Evolutionary conservation across 2,113 vertebrate species (phyloP), one percentile per base, ranked within the genome.

Genomic region (Halichoerus grypus): DNA sequence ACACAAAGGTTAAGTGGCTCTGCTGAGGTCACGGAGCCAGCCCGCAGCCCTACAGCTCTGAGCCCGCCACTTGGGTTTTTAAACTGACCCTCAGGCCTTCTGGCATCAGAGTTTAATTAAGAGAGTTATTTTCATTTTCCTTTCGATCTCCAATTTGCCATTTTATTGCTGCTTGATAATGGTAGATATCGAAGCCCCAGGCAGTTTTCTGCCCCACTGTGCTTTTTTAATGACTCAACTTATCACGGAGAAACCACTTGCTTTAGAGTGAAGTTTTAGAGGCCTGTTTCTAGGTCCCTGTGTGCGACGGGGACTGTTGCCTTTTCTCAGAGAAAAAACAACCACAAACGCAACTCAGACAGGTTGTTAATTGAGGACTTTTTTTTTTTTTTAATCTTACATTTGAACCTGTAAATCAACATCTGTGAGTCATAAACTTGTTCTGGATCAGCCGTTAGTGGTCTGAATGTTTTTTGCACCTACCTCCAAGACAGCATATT

Each of bases 371-470:
- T 98, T 55, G 92, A 96, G 96, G 82, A 65, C 87, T 90, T 80
- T 61, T 79, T 79, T 90, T 80, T 67, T 39, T 87, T 71, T 46
- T 13, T 26, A 96, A 95, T 74, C 36, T 95, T 97, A 94, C 97
- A 94, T 97, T 97, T 82, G 74, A 98, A 97, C 98, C 98, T 96
- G 98, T 98, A 99, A 98, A 97, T 98, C 96, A 97, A 96, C 98
- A 96, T 98, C 97, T 98, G 98, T 99, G 99, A 99, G 98, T 99
- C 99, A 99, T 98, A 97, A 96, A 77, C 98, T 98, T 91, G 93
- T 97, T 91, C 92, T 94, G 97, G 96, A 95, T 97, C 93, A 98
- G 94, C 98, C 96, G 98, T 99, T 99, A 99, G 98, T 97, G 98
- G 98, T 99, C 98, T 98, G 88, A 94, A 97, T 98, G 97, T 98